Evolutionary conservation across 2,113 vertebrate genomes (phyloP), one percentile per base, ranked within the genome.

Genomic region (Acanthochromis polyacanthus): DNA sequence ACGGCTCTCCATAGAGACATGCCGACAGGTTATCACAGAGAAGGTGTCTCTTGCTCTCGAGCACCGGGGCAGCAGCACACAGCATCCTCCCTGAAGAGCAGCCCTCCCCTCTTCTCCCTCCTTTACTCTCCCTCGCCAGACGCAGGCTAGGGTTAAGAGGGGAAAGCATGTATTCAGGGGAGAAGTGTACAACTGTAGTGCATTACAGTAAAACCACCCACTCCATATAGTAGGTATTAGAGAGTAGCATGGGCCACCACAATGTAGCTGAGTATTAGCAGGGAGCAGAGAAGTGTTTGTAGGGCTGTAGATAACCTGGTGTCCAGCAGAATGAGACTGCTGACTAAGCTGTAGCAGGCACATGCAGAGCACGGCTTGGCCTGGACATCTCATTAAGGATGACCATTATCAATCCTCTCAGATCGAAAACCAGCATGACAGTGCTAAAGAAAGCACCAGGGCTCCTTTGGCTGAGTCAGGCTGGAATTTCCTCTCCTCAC

Each of bases 11-110:
- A 60, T 61, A 43, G 90, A 88, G 92, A 88, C 80, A 60, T 51
- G 70, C 85, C 65, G 89, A 91, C 92, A 93, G 93, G 92, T 93
- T 93, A 93, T 93, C 90, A 91, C 90, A 89, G 85, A 80, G 84
- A 90, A 87, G 91, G 91, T 92, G 89, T 87, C 89, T 91, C 74
- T 77, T 71, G 80, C 83, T 83, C 82, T 83, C 12, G 60, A 90
- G 84, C 73, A 40, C 61, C 15, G 19, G 82, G 80, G 81, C 83
- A 75, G 43, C 57, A 75, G 70, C 78, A 63, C 67, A 83, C 74
- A 74, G 83, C 83, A 77, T 69, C 30, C 73, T 85, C 81, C 71
- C 79, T 52, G 63, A 70, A 78, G 78, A 88, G 72, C 75, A 63
- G 23, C 50, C 32, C 64, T 55, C 36, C 59, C 50, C 57, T 28